These are phyloP conservation scores for Euleptes europaea DNA, from an alignment of 2,113 vertebrate species.

Conservation along the genomic window DNA sequence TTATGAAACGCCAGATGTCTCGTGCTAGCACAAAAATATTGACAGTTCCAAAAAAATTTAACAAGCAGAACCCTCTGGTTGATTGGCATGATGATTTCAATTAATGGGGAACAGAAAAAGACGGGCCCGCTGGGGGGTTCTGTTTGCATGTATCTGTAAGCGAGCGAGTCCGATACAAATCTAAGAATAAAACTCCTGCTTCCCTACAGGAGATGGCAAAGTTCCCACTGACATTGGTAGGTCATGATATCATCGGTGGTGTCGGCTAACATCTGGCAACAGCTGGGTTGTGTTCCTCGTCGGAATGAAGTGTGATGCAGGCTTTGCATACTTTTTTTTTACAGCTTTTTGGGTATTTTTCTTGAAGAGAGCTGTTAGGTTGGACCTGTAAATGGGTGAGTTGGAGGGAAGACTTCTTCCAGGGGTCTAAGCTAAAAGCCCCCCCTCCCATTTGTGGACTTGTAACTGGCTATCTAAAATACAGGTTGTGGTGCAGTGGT, in stretches of 20 bases:
- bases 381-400: slow-evolving; percentile 32
- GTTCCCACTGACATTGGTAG: not conserved
- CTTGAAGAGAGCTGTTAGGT: not conserved
- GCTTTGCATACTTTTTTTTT: slow-evolving; percentile 1
- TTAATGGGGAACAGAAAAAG: not conserved
- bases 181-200: not conserved
- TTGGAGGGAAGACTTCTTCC: slow-evolving; percentile 24
- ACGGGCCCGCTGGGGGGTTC: not conserved
- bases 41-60: not conserved
- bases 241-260: not conserved
- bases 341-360: not conserved
- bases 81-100: not conserved
- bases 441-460: slow-evolving; percentile 3
- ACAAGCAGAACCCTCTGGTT: not conserved
- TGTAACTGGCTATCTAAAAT: not conserved
- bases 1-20: not conserved
- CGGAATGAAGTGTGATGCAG: not conserved
- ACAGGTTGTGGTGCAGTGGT: slow-evolving; percentile 6
- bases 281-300: slow-evolving; percentile 7
- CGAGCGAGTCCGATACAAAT: not conserved
- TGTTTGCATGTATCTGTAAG: not conserved
- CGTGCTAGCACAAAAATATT: not conserved
- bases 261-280: not conserved
- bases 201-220: not conserved
- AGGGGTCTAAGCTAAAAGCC: slow-evolving; percentile 1